Conservation (phyloP, 1,140 invertebrate genomes). For the Bathynomus jamesi region DNA sequence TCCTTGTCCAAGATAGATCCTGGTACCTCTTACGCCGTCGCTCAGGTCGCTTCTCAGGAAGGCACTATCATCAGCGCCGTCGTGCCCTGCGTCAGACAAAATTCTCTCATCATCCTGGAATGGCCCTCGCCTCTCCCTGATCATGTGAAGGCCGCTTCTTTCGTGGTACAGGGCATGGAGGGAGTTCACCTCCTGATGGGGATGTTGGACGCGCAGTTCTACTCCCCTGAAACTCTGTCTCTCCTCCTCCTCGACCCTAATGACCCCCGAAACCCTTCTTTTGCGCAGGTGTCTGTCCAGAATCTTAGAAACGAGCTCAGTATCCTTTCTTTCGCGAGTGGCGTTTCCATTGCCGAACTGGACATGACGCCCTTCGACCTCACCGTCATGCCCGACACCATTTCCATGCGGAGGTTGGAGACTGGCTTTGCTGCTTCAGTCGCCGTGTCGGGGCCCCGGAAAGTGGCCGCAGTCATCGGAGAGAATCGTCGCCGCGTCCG, state of each 20-base stretch:
- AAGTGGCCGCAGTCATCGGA: conserved; percentile 77
- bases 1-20: conserved; percentile 12
- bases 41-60: conserved; percentile 26
- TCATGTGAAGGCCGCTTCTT: background rate
- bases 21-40: conserved; percentile 6
- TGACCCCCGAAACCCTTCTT: conserved; percentile 18
- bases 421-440: conserved; percentile 43
- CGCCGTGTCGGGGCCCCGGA: conserved; percentile 76
- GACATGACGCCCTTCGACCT: conserved; percentile 37
- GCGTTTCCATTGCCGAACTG: conserved; percentile 18
- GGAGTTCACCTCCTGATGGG: background rate
- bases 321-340: conserved; percentile 13
- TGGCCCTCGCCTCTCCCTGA: conserved; percentile 41
- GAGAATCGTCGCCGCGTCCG: conserved; percentile 69
- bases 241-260: conserved; percentile 51
- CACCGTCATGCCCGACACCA: conserved; percentile 37
- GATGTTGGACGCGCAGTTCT: conserved; percentile 64
- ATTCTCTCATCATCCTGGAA: conserved; percentile 7
- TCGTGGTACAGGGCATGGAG: background rate
- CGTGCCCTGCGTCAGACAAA: conserved; percentile 11
- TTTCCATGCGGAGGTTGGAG: conserved; percentile 44
- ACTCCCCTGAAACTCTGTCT: conserved; percentile 67
- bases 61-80: conserved; percentile 35
- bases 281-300: conserved; percentile 20
- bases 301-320: conserved; percentile 15